Evolutionary conservation across 2,888 invertebrate species (phyloP).

Genomic region (Lepidocyrtinus sp.): DNA sequence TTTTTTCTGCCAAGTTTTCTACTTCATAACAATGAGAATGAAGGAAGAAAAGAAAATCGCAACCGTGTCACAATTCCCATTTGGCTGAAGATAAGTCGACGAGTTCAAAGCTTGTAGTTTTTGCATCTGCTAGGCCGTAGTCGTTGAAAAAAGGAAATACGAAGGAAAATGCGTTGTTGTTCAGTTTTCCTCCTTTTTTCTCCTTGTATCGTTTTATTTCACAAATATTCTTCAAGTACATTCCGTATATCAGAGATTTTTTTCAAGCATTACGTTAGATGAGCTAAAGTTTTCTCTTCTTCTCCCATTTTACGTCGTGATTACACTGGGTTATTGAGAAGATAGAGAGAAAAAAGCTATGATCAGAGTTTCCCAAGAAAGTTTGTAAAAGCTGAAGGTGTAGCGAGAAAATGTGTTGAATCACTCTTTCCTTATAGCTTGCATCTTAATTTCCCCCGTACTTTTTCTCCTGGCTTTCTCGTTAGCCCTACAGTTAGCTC

Average conservation of each 20-base stretch:
- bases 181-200: neutral
- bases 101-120: conserved; percentile 56
- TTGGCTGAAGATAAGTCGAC: conserved; percentile 57
- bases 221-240: conserved; percentile 7
- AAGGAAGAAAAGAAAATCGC: conserved; percentile 39
- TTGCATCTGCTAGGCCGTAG: neutral
- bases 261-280: neutral
- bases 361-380: neutral
- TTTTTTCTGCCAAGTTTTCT: neutral
- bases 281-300: conserved; percentile 2
- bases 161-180: conserved; percentile 25
- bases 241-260: conserved; percentile 4
- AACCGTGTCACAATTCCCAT: conserved; percentile 63
- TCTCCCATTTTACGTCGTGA: neutral
- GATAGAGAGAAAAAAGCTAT: neutral
- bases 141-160: conserved; percentile 31
- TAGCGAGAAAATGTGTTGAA: neutral
- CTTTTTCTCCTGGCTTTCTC: neutral
- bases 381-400: neutral
- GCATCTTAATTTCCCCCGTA: neutral
- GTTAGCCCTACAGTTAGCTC: too few species aligned
- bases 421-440: neutral
- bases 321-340: neutral
- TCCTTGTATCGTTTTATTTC: neutral
- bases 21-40: neutral